These are phyloP conservation scores for Maniola hyperantus DNA, from an alignment of 2,888 invertebrate genomes.

Conservation along the genomic window DNA sequence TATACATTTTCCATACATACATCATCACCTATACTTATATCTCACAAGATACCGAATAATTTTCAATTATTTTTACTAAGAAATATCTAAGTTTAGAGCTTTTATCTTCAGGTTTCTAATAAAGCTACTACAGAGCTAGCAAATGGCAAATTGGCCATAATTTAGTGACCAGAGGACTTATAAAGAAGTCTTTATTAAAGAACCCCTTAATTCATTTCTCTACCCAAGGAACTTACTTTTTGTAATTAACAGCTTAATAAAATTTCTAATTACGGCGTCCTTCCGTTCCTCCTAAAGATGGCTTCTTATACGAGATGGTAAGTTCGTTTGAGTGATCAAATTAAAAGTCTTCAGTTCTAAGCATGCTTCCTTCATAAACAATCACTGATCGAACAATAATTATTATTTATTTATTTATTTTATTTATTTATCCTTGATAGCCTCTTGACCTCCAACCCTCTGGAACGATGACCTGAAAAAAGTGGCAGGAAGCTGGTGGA, in stretches of 20 bases:
- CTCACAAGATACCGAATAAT: too few relatives aligned
- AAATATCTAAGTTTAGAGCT: too few relatives aligned
- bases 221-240: conserved; percentile 20
- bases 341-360: neutral
- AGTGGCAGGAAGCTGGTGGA: too few relatives aligned
- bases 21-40: too few relatives aligned
- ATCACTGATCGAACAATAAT: neutral
- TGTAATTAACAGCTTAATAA: conserved; percentile 23
- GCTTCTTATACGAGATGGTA: conserved; percentile 5
- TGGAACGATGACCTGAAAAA: too few relatives aligned
- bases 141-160: conserved; percentile 8
- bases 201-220: conserved; percentile 12
- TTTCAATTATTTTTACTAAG: too few relatives aligned
- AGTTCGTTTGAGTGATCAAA: conserved; percentile 11
- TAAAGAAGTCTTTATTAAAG: conserved; percentile 8
- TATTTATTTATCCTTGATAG: too few relatives aligned
- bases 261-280: conserved; percentile 21
- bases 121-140: neutral
- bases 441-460: too few relatives aligned
- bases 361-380: neutral
- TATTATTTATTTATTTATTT: too few relatives aligned
- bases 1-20: too few relatives aligned
- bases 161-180: conserved; percentile 2
- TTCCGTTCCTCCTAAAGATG: conserved; percentile 7
- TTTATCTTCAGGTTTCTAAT: neutral